Base-by-base conservation (phyloP, 2,888 invertebrate genomes). In the Caenorhabditis doughertyi region DNA sequence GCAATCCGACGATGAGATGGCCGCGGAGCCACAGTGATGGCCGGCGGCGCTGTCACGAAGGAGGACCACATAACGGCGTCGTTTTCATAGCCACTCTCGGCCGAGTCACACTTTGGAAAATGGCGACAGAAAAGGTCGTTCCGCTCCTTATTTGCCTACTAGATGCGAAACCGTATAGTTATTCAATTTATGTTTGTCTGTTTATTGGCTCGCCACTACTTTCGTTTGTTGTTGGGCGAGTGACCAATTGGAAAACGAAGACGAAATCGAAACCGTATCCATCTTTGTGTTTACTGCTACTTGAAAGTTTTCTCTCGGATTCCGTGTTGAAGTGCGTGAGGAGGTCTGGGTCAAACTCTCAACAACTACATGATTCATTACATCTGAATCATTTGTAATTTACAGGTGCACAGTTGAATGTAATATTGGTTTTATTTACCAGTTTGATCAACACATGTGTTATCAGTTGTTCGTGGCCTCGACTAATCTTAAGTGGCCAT, bases 131-230 rank as follows among this genome's bases (percentile, higher is more conserved):
- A 55, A 67, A 56, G 56, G 58, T 51, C 60, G 53, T 42, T n/a
- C n/a, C 55, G 44, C 55, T 32, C 79, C 79, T 29, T 79, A 79
- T 79, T 79, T 79, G 79, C 58, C 71, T 79, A 79, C 79, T 65
- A 79, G 79, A 79, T 72, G 79, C 73, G 72, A 80, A 80, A 80
- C 80, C 80, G 80, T 80, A 80, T 80, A 80, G 73, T 80, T 80
- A 73, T 80, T 80, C 80, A 80, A 80, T 80, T 73, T 56, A 68
- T 80, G 73, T 80, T 80, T 80, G 79, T 62, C 65, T 80, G 72
- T 80, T 71, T 73, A 80, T 72, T 68, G 80, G 80, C 80, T 72
- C 80, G 79, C 71, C 76, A 55, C 77, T 68, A 77, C 68, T 77
- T 77, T 77, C 68, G 68, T 79, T 72, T 79, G 79, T 72, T 73